Conservation (phyloP, 2,797 vertebrate genomes). For the Cercopithecus diana region DNA sequence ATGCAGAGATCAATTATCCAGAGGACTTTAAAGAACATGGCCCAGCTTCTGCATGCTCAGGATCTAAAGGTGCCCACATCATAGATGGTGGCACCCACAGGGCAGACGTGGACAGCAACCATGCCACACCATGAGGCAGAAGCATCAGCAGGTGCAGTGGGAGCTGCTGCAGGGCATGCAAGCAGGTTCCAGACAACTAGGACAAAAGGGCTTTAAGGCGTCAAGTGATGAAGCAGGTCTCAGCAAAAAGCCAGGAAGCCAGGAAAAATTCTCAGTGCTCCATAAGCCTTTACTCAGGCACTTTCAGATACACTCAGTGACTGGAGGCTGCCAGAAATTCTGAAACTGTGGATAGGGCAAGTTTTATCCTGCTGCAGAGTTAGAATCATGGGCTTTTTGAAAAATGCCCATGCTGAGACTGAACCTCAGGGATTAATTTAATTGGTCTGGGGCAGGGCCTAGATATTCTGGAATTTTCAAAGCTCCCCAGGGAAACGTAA, state of each 20-base stretch:
- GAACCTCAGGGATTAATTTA: not conserved
- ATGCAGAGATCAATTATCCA: not conserved
- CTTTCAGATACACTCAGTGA: not conserved
- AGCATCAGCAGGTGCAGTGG: not conserved
- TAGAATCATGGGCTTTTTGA: not conserved
- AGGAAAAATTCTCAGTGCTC: not conserved
- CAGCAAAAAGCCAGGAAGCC: not conserved
- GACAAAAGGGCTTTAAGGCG: not conserved
- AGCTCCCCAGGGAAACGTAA: not conserved
- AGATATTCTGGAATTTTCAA: not conserved
- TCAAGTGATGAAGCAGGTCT: not conserved
- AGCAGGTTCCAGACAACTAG: not conserved
- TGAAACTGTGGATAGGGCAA: not conserved
- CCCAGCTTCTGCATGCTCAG: not conserved
- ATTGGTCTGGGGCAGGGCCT: not conserved
- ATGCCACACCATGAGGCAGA: not conserved
- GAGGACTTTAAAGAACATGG: not conserved
- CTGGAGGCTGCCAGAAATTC: not conserved
- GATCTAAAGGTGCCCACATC: rapidly evolving
- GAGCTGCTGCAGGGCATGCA: not conserved
- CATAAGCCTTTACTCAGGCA: not conserved
- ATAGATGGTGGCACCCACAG: rapidly evolving
- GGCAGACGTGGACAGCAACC: not conserved
- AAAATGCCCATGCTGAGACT: not conserved
- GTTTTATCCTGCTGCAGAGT: not conserved